Evolutionary conservation across 2,113 vertebrate genomes (phyloP), one percentile per base, ranked within the genome.

Genomic region (Podarcis muralis): DNA sequence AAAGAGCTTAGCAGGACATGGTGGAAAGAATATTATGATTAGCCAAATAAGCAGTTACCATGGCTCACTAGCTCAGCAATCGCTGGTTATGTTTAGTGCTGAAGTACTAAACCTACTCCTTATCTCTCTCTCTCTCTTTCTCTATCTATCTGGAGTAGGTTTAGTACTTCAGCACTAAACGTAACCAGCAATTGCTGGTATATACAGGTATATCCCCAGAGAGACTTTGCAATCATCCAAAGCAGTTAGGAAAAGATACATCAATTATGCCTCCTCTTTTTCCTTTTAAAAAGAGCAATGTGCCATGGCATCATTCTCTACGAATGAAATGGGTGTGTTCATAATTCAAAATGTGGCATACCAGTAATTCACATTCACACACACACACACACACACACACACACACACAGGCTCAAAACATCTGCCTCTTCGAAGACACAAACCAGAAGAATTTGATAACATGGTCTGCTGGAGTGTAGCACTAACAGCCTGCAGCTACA

Each of bases 381-480:
- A 62, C 92, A 85, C n/a, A n/a, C n/a, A n/a, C n/a, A n/a, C n/a
- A 81, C 90, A 82, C n/a, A 81, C 90, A 82, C 12, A 48, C 9
- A 48, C 43, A 30, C 68, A 91, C 87, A 62, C 92, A 20, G 3
- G 23, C 32, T 9, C 72, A 32, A 69, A 83, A 84, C 87, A 43
- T 71, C 0, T 8, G 9, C 22, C 16, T 57, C 87, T 90, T 81
- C 57, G 48, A 81, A 90, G 80, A 86, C 22, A 32, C 25, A 88
- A 79, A 35, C 74, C 81, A 72, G 57, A 0, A 84, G 88, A 84
- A 53, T 0, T 81, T 85, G 90, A 83, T 27, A 91, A 80, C 77
- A 40, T 12, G 68, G 81, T 80, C 79, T 57, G 16, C 69, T 66
- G 80, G 32, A 85, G 20, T 0, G 0, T 40, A 90, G 84, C 20